These are phyloP conservation scores for Scortum barcoo DNA, from an alignment of 2,113 vertebrate species.

Conservation along the genomic window DNA sequence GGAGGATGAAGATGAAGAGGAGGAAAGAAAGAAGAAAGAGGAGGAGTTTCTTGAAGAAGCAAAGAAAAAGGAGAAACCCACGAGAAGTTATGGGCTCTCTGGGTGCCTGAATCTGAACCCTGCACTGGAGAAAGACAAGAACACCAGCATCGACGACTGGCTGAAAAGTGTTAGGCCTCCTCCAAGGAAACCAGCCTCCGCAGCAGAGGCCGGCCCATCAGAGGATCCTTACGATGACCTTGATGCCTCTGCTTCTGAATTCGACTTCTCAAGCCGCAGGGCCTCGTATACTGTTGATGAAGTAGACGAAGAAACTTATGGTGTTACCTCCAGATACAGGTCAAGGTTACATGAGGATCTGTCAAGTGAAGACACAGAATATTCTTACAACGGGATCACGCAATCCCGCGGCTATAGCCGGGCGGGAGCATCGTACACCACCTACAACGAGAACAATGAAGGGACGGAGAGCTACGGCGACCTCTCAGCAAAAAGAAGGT, in stretches of 20 bases:
- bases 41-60: constrained; percentile 76
- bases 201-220: constrained; percentile 49
- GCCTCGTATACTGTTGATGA: constrained; percentile 75
- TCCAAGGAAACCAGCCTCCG: constrained; percentile 69
- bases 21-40: constrained; percentile 71
- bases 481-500: constrained; percentile 86
- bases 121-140: constrained; percentile 68
- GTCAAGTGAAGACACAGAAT: constrained; percentile 66
- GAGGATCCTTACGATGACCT: constrained; percentile 76
- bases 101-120: constrained; percentile 81
- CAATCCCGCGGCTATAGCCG: constrained; percentile 62
- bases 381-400: constrained; percentile 69
- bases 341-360: constrained; percentile 76
- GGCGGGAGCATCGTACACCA: constrained; percentile 62
- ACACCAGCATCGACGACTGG: constrained; percentile 88
- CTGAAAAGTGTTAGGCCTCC: constrained; percentile 88
- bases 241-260: constrained; percentile 84
- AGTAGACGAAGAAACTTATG: constrained; percentile 78
- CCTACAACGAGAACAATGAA: constrained; percentile 75
- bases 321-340: constrained; percentile 81
- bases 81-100: constrained; percentile 70
- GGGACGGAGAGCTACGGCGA: constrained; percentile 78
- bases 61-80: constrained; percentile 68
- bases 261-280: constrained; percentile 84
- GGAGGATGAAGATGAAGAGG: constrained; percentile 81